Evolutionary conservation across 2,888 invertebrate genomes (phyloP).

Genomic region (Aporophyla nigra): DNA sequence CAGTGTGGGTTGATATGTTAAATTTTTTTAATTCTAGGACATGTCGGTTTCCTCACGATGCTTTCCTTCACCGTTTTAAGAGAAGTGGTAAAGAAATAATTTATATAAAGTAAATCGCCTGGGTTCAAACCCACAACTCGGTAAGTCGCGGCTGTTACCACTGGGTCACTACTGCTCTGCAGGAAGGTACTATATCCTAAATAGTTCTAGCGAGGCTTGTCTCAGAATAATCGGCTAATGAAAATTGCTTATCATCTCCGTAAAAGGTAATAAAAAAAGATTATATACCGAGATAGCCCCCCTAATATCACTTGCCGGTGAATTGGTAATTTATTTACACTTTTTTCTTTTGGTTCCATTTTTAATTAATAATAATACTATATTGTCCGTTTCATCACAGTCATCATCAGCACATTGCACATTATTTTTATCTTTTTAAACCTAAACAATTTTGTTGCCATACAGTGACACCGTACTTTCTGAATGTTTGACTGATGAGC

Average conservation of each 20-base stretch:
- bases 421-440: slow-evolving; percentile 17
- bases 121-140: too few species aligned
- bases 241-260: background rate
- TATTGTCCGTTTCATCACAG: slow-evolving; percentile 11
- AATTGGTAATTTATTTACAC: background rate
- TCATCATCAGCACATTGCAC: slow-evolving; percentile 32
- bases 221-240: background rate
- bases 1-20: too few species aligned
- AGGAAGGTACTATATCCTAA: too few species aligned
- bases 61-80: too few species aligned
- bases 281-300: slow-evolving; percentile 44
- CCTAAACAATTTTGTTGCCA: slow-evolving; percentile 27
- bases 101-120: too few species aligned
- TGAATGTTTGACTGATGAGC: slow-evolving; percentile 6
- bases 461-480: slow-evolving; percentile 5
- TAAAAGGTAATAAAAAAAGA: background rate
- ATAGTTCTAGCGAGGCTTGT: background rate
- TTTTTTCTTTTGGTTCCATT: slow-evolving; percentile 9
- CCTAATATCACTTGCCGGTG: slow-evolving; percentile 41
- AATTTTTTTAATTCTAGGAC: too few species aligned
- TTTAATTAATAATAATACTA: slow-evolving; percentile 25
- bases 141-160: too few species aligned
- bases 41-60: too few species aligned
- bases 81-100: too few species aligned
- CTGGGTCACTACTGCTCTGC: background rate